phyloP scores from a whole-genome alignment of 1,140 invertebrate genomes.

The Arctopsyche grandis region DNA sequence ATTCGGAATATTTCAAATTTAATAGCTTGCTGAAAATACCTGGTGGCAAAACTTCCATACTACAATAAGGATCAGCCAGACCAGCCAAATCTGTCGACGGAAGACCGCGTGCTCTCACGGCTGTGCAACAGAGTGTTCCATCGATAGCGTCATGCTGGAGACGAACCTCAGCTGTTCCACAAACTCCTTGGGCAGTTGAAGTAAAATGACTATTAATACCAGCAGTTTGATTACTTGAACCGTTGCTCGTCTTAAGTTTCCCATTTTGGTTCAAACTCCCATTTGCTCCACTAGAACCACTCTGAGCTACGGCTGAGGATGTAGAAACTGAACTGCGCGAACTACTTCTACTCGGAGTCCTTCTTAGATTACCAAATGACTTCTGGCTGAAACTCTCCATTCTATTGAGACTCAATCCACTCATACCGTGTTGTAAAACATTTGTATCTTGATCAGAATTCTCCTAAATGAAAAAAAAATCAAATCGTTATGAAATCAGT shows the following conservation, averaged over 20 bases:
- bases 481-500: not conserved
- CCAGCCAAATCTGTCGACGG: slow-evolving; percentile 90
- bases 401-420: slow-evolving; percentile 60
- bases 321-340: slow-evolving; percentile 57
- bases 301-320: not conserved
- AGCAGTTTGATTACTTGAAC: not conserved
- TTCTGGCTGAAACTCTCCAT: slow-evolving; percentile 61
- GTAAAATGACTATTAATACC: slow-evolving; percentile 8
- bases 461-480: not conserved
- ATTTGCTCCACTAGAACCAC: not conserved
- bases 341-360: slow-evolving; percentile 63
- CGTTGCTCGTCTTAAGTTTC: slow-evolving; percentile 14
- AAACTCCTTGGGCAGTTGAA: not conserved
- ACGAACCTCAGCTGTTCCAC: slow-evolving; percentile 48
- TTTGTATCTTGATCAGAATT: slow-evolving; percentile 59
- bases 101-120: slow-evolving; percentile 78
- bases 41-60: slow-evolving; percentile 84
- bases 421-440: slow-evolving; percentile 61
- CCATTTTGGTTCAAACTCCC: slow-evolving; percentile 25
- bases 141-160: slow-evolving; percentile 60
- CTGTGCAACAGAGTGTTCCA: slow-evolving; percentile 81
- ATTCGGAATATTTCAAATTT: not conserved
- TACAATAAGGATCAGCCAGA: slow-evolving; percentile 91
- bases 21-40: slow-evolving; percentile 59
- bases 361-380: slow-evolving; percentile 57